phyloP scores from a whole-genome alignment of 2,113 vertebrate species.

The Myodes glareolus region DNA sequence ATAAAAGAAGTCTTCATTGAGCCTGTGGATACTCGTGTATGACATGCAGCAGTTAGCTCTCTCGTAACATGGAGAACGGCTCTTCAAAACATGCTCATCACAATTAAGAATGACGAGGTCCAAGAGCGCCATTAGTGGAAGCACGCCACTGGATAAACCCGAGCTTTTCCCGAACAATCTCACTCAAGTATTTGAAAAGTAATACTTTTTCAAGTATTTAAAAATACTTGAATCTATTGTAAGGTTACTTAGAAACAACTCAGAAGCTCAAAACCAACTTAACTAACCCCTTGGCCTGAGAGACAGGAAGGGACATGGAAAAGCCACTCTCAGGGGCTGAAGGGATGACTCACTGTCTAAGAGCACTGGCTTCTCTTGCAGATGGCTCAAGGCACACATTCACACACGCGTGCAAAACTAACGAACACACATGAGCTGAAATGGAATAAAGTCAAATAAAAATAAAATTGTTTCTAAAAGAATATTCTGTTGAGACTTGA shows the following conservation, averaged over 20 bases:
- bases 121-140: neutral
- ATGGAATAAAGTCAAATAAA: neutral
- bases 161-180: neutral
- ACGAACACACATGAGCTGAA: neutral
- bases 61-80: neutral
- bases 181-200: too few species aligned
- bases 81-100: neutral
- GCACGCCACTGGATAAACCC: neutral
- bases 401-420: neutral
- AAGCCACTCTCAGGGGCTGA: neutral
- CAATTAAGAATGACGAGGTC: neutral
- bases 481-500: neutral
- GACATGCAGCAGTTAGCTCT: neutral
- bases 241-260: neutral
- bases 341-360: neutral
- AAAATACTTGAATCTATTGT: neutral
- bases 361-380: neutral
- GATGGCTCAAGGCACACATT: neutral
- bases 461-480: neutral
- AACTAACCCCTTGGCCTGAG: neutral
- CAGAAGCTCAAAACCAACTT: neutral
- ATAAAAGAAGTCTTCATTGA: neutral
- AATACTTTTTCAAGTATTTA: too few species aligned
- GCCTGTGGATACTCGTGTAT: constrained; percentile 11
- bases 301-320: neutral